Conservation (phyloP, 2,797 vertebrate species). For the Amniataba percoides region DNA sequence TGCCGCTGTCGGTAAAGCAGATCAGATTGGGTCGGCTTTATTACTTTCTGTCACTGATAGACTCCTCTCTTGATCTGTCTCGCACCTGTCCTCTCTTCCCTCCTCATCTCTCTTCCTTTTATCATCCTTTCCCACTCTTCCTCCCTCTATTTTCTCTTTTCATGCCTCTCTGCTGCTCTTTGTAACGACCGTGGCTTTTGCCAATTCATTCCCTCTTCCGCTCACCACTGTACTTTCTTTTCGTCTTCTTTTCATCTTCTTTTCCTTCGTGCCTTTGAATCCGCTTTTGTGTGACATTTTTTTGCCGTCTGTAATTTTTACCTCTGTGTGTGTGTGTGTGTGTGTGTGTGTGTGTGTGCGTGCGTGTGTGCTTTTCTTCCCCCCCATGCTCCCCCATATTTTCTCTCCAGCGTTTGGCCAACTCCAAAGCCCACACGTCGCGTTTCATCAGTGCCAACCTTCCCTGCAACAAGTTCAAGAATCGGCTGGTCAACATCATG, state of each 20-base stretch:
- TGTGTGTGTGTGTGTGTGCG: not conserved
- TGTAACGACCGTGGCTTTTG: not conserved
- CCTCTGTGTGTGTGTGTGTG: not conserved
- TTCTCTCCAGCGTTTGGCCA: slow-evolving; percentile 91
- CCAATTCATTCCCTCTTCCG: slow-evolving; percentile 34
- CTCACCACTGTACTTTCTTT: slow-evolving; percentile 25
- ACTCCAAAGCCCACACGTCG: slow-evolving; percentile 98
- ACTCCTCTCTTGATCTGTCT: slow-evolving; percentile 47
- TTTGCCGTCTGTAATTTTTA: slow-evolving; percentile 7
- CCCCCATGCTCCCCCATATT: not conserved
- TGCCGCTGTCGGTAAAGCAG: slow-evolving; percentile 27
- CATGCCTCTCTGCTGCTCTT: slow-evolving; percentile 23
- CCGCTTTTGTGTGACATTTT: not conserved
- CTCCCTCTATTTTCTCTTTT: slow-evolving; percentile 7
- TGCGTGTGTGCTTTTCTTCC: not conserved
- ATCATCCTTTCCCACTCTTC: slow-evolving; percentile 31
- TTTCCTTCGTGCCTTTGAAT: slow-evolving; percentile 15
- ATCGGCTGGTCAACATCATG: slow-evolving; percentile 99
- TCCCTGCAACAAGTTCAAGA: slow-evolving; percentile 99
- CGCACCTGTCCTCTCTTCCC: slow-evolving; percentile 33
- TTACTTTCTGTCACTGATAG: slow-evolving; percentile 62
- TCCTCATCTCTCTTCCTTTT: slow-evolving; percentile 23
- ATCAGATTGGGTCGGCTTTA: slow-evolving; percentile 52
- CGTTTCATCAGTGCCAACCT: slow-evolving; percentile 99
- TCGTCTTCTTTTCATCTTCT: slow-evolving; percentile 30